Base-by-base conservation (phyloP, 2,113 vertebrate species). In the Suricata suricatta region DNA sequence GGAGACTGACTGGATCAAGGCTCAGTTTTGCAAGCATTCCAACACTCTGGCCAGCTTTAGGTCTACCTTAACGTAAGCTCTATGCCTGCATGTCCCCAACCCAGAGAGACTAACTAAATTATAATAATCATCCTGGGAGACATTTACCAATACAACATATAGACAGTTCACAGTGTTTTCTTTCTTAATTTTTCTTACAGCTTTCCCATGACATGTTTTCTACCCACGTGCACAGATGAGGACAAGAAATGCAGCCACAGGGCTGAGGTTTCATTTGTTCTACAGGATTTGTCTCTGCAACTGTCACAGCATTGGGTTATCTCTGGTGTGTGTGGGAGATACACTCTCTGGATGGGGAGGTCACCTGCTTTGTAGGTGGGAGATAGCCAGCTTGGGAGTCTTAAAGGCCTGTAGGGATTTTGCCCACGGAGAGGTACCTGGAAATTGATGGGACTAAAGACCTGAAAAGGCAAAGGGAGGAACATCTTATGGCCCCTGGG, bases 401-500 rank as follows among this genome's bases (percentile, higher is more conserved):
- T 12, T 93, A 57, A 92, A 92, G 63, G 11, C 44, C 38, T 38
- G 1, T 33, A 57, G 93, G 33, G 92, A 79, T 90, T 92, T 38
- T 77, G 31, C n/a, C n/a, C 68, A 25, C 31, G 82, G 38, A 93
- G 41, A 90, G 33, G 33, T 96, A 54, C n/a, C 91, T 8, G 17
- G 35, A 97, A 80, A 98, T 29, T 68, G 93, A 92, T 33, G 52
- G 14, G 54, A 57, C 64, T 89, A 91, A 96, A 97, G 54, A 21
- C 25, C 38, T 47, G 12, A 50, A 97, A 95, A 97, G 64, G 14
- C 3, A 81, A 95, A 96, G 74, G 35, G 0, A 96, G 11, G 38
- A 98, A 97, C 60, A 77, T 38, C 97, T 97, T 98, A 82, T 93
- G 38, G 86, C n/a, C 44, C 27, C 69, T 68, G 3, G 25, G 71